These are phyloP conservation scores for Mesopsocus fuscifrons DNA, from an alignment of 2,888 invertebrate species.

Conservation along the genomic window DNA sequence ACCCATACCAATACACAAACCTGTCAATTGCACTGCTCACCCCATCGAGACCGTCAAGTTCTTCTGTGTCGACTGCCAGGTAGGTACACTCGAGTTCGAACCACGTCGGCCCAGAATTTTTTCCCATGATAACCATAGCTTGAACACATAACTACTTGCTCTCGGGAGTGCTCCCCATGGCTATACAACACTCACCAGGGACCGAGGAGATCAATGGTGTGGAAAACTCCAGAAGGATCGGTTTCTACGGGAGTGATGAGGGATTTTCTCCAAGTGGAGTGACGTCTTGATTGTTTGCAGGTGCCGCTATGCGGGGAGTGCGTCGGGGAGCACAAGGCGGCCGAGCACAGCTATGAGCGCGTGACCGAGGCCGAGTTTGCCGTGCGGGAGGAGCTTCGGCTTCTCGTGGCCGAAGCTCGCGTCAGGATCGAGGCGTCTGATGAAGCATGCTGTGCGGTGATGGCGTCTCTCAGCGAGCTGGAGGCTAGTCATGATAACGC, in stretches of 20 bases:
- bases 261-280: too few species aligned
- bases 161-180: too few species aligned
- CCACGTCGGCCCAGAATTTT: too few species aligned
- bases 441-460: conserved; percentile 51
- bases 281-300: too few species aligned
- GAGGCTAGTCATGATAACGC: conserved; percentile 77
- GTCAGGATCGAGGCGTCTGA: conserved; percentile 56
- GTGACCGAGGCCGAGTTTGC: conserved; percentile 60
- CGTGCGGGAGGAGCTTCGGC: conserved; percentile 56
- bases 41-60: conserved; percentile 67
- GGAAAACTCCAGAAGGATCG: too few species aligned
- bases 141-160: too few species aligned
- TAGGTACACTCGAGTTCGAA: conserved; percentile 19
- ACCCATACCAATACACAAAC: conserved; percentile 71
- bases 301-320: conserved; percentile 78
- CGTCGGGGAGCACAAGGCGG: conserved; percentile 62
- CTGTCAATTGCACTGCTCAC: conserved; percentile 67
- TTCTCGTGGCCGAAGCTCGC: conserved; percentile 53
- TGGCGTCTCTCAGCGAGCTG: conserved; percentile 64
- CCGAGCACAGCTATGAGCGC: conserved; percentile 66
- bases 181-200: too few species aligned
- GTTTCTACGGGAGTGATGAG: too few species aligned
- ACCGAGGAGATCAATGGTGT: too few species aligned
- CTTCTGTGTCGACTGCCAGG: conserved; percentile 69
- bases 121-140: too few species aligned